phyloP scores from a whole-genome alignment of 2,797 vertebrate genomes.

The Iguana delicatissima region DNA sequence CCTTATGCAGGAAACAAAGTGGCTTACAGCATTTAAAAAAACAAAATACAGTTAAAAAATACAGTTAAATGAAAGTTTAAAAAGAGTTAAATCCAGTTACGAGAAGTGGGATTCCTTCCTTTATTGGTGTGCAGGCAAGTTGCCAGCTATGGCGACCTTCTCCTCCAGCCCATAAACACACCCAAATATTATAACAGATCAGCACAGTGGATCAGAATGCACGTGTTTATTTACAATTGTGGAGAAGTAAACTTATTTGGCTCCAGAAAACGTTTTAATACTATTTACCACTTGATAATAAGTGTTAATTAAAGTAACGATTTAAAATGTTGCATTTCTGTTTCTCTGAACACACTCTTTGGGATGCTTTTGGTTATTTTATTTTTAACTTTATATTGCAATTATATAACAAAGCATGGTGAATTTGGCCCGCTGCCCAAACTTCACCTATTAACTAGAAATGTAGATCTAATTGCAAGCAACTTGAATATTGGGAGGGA shows the following conservation, averaged over 20 bases:
- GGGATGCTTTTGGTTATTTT: not conserved
- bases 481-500: not conserved
- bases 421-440: not conserved
- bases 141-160: not conserved
- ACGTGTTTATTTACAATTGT: not conserved
- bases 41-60: too few relatives aligned
- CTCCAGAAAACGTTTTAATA: slow-evolving; percentile 2
- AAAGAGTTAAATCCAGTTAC: too few relatives aligned
- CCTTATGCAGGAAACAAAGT: too few relatives aligned
- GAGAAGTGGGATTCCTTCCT: not conserved
- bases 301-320: slow-evolving; percentile 7
- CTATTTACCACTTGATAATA: not conserved
- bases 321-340: not conserved
- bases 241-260: not conserved
- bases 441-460: not conserved
- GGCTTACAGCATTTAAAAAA: too few relatives aligned
- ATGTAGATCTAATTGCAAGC: slow-evolving; percentile 4
- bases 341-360: not conserved
- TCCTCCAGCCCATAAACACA: not conserved
- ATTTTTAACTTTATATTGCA: too few relatives aligned
- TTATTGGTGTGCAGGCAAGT: not conserved
- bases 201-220: not conserved
- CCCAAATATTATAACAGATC: not conserved
- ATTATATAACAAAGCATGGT: not conserved
- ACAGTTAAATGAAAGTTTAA: too few relatives aligned